Base-by-base conservation (phyloP, 1,140 invertebrate genomes). In the Heterodera schachtii region DNA sequence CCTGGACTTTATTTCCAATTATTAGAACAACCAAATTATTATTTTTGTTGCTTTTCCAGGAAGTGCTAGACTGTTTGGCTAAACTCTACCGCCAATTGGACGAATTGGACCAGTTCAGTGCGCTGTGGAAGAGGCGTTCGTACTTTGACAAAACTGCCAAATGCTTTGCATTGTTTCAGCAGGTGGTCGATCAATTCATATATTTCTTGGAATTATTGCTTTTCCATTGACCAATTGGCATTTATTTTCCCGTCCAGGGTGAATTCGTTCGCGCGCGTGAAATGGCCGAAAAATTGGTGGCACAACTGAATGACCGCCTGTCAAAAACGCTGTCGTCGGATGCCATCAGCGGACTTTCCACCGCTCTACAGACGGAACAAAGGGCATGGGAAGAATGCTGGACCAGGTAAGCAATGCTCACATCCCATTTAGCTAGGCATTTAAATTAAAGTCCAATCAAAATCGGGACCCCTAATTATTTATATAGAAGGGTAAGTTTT, bases 141-240 rank as follows among this genome's bases (percentile, higher is more conserved):
- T 83, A 74, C 80, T 83, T 83, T 46, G 82, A 83, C 49, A 83
- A 83, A 84, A 83, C 82, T 41, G 47, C 47, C 21, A 83, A 83
- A 57, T 83, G 81, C 52, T 52, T 83, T 21, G 64, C 82, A 6
- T 64, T 83, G 46, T 84, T 46, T 44, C 73, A 82, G 19, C 80
- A 83, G 81, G 73, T 66, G 19, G 11, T 52, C 49, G 43, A 46
- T 4, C 9, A 43, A 71, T 11, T 9, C 31, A 31, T 16, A 64
- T 19, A 19, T 19, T 3, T 19, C 19, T 16, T 4, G 19, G 19
- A 60, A 9, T 4, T 6, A 16, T 16, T 52, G 19, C 7, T 67
- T 67, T 69, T 69, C n/a, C 6, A 41, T 69, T 46, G 7, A 43
- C 47, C 69, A 57, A 67, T 31, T 16, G 0, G 9, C 41, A 4